Conservation (phyloP, 2,888 invertebrate genomes). For the Pheosia tremula region DNA sequence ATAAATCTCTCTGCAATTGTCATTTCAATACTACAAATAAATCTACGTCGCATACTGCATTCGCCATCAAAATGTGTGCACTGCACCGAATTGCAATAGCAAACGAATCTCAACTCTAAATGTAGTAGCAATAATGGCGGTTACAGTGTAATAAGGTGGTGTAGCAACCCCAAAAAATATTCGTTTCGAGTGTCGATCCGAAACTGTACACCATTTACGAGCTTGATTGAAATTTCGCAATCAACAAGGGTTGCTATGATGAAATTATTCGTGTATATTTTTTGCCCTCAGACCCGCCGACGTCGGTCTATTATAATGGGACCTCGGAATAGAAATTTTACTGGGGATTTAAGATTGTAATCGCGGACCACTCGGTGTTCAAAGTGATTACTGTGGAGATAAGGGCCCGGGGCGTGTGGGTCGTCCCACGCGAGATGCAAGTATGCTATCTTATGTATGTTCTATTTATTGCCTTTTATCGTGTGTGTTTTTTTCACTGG, state of each 20-base stretch:
- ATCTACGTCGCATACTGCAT: slow-evolving; percentile 77
- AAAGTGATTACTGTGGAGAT: slow-evolving; percentile 81
- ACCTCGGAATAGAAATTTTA: slow-evolving; percentile 78
- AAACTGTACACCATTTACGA: slow-evolving; percentile 80
- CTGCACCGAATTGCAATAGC: slow-evolving; percentile 29
- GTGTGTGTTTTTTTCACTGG: slow-evolving; percentile 32
- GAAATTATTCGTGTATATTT: slow-evolving; percentile 82
- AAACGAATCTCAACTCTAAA: slow-evolving; percentile 18
- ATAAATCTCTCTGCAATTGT: slow-evolving; percentile 76
- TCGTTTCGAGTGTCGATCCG: slow-evolving; percentile 78
- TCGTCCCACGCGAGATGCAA: slow-evolving; percentile 65
- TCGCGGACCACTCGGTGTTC: slow-evolving; percentile 79
- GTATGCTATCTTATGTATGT: slow-evolving; percentile 45
- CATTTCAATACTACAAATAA: slow-evolving; percentile 79
- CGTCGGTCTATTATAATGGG: slow-evolving; percentile 75
- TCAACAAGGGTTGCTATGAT: slow-evolving; percentile 80
- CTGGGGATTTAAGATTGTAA: slow-evolving; percentile 81
- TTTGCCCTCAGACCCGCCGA: slow-evolving; percentile 71
- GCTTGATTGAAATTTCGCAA: slow-evolving; percentile 84
- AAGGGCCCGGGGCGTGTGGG: slow-evolving; percentile 66
- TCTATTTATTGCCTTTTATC: slow-evolving; percentile 39
- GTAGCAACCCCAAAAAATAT: slow-evolving; percentile 77
- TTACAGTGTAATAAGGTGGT: not conserved
- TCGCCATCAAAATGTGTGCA: slow-evolving; percentile 61
- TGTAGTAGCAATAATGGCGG: not conserved